A percentile compares a stretch with the other conserved stretches of the same genome.
Evolutionary conservation across 2,888 invertebrate genomes (phyloP).

Genomic region (Meganola albula): DNA sequence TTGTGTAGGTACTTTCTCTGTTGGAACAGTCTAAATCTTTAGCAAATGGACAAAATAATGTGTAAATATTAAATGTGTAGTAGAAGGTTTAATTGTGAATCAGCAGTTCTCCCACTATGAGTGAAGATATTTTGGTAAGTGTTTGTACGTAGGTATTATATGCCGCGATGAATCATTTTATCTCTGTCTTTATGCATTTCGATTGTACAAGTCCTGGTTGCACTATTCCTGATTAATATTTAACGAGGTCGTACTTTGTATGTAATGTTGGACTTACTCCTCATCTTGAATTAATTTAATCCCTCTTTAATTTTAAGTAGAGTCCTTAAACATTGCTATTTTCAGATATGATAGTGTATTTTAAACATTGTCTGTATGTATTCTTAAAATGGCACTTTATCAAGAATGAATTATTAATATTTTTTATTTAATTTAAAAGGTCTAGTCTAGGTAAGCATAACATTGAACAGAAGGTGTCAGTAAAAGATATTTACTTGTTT

Average conservation of each 20-base stretch:
- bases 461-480: no score
- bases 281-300: no score
- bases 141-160: conserved; percentile 43
- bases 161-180: conserved; percentile 61
- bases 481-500: no score
- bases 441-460: no score
- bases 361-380: no score
- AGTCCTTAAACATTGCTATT: no score
- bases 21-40: conserved; percentile 46
- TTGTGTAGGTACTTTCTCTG: conserved; percentile 62
- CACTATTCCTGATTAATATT: conserved; percentile 11
- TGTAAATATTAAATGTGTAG: conserved; percentile 51
- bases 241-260: conserved; percentile 4
- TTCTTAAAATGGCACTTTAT: no score
- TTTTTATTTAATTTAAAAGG: no score
- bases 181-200: conserved; percentile 34
- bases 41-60: conserved; percentile 49
- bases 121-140: conserved; percentile 63
- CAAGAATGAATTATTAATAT: no score
- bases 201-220: conserved; percentile 22
- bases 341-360: no score
- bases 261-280: no score
- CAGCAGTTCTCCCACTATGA: conserved; percentile 40
- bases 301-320: no score
- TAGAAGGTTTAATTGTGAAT: conserved; percentile 46